Evolutionary conservation across 2,113 vertebrate species (phyloP), one percentile per base, ranked within the genome.

Genomic region (Aegotheles bennettii): DNA sequence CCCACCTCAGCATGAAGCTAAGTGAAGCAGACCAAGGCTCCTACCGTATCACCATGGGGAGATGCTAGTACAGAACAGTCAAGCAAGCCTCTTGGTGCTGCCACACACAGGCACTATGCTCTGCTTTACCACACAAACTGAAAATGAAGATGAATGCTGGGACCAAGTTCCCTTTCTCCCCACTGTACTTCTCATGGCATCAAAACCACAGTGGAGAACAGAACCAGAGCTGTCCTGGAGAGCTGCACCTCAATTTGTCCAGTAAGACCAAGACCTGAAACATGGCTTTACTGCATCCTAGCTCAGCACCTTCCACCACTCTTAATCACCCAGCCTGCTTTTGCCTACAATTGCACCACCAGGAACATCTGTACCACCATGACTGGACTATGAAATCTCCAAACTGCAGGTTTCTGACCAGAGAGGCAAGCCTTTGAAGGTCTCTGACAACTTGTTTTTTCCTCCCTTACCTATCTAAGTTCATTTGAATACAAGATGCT

Each of bases 401-500:
- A 15, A 51, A 57, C 21, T 15, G 65, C 36, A 71, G 6, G 26
- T 42, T 63, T 86, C 80, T 89, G 70, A 38, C 25, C 28, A 21
- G 77, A 76, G n/a, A 2, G 84, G 24, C 24, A 85, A 92, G 36
- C 16, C 82, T 71, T 50, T 33, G 31, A 57, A 86, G 35, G 33
- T 47, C 68, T 76, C 64, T 12, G 68, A 38, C 29, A 31, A 47
- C 70, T 93, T 96, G 81, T 82, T 94, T 97, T 95, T 95, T 74
- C 68, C 91, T 83, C 28, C 48, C 33, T 90, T n/a, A 26, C 65
- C 71, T 95, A 13, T 47, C 93, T 73, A 45, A 47, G 78, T 79
- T 90, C 38, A 89, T 93, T 87, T 78, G n/a, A 86, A 79, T 2
- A 89, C 74, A 81, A 94, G 84, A 94, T 78, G 75, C 79, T 96